Evolutionary conservation across 2,113 vertebrate genomes (phyloP), one percentile per base, ranked within the genome.

Genomic region (Sorex fumeus): DNA sequence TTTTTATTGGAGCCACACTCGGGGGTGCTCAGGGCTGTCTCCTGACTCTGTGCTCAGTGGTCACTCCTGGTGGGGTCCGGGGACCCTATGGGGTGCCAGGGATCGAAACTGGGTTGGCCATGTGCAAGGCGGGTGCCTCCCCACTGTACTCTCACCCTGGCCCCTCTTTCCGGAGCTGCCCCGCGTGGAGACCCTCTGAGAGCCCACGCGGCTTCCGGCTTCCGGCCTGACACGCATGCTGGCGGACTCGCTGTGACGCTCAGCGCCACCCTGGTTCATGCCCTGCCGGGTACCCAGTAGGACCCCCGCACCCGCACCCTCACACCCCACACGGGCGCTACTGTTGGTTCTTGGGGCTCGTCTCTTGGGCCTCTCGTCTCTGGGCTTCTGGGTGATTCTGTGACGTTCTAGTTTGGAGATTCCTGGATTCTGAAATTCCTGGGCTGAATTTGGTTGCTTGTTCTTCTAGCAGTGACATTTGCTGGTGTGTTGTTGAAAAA

Each of bases 201-300:
- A n/a, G 82, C 34, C 30, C 3, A 7, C 50, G 23, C 0, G 62
- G 10, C 36, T 0, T 0, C 25, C 0, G 62, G 10, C 36, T 0
- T 0, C 25, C 0, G 11, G 36, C 32, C 50, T 6, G 80, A 5
- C 67, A 40, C 28, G 28, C 13, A n/a, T 40, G 47, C 23, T 1
- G 0, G 8, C 10, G 45, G 10, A n/a, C n/a, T n/a, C 18, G 53
- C 53, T 57, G 15, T 19, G 53, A 19, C n/a, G 53, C 3, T 19
- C 18, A 4, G 53, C 18, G 64, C 21, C 64, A 9, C 64, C 64
- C 27, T 25, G 69, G 78, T 47, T 2, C 1, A 11, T 77, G 72
- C 77, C 11, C 0, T 0, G n/a, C 23, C 1, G 10, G 36, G 2
- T 67, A 66, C 36, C n/a, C 13, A 2, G 88, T 69, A 8, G 28